Evolutionary conservation across 2,888 invertebrate species (phyloP).

Genomic region (Nemoura dubitans): DNA sequence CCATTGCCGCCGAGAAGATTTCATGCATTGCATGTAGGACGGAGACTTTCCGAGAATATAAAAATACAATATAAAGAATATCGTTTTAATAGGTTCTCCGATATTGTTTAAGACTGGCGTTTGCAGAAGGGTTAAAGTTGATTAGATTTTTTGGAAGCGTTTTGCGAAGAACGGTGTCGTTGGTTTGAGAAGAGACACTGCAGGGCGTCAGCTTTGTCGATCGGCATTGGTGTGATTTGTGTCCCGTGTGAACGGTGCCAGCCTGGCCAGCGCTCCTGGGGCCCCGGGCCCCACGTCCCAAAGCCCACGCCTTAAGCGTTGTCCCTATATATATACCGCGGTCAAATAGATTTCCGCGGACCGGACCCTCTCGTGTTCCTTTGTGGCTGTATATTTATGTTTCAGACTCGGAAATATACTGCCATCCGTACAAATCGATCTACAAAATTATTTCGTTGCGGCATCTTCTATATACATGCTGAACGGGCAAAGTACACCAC

Average conservation of each 20-base stretch:
- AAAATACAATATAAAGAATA: not conserved
- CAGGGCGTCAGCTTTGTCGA: not conserved
- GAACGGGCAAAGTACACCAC: no score
- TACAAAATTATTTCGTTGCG: no score
- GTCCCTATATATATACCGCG: no score
- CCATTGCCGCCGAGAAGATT: not conserved
- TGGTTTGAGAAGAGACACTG: not conserved
- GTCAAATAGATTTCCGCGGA: no score
- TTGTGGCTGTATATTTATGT: no score
- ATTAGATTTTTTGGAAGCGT: not conserved
- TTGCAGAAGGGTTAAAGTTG: not conserved
- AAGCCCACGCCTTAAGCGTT: no score
- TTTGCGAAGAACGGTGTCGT: not conserved
- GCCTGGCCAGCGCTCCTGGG: not conserved
- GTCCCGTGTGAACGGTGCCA: not conserved
- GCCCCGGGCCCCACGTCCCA: not conserved
- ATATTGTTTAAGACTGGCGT: not conserved
- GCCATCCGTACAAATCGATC: no score
- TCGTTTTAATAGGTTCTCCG: not conserved
- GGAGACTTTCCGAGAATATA: not conserved
- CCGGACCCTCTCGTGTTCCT: no score
- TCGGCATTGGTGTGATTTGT: not conserved
- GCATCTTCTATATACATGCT: no score
- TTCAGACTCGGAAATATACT: no score
- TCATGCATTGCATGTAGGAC: not conserved